Base-by-base conservation (phyloP, 1,140 invertebrate genomes). In the Tetramorium alpestre region DNA sequence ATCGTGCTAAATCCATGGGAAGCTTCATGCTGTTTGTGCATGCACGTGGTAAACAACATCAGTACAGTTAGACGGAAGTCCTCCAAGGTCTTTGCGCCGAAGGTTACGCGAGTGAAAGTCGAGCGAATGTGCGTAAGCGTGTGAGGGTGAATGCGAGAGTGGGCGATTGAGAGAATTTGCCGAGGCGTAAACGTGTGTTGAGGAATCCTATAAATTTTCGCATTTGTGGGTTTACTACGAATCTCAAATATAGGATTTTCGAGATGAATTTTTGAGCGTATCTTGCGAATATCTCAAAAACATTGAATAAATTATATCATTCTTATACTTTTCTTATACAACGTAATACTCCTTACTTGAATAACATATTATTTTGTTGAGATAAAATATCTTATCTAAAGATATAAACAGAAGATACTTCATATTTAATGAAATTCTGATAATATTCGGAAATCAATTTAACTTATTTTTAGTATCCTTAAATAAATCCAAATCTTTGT, bases 371-470 rank as follows among this genome's bases (percentile, higher is more conserved):
- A 13, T 80, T 70, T 28, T 69, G n/a, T 16, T 0, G 10, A 70
- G 22, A 44, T 41, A 44, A 70, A 81, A 13, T 60, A 84, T 73
- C 54, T 73, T 72, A 84, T 84, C n/a, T 73, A 13, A 25, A 80
- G 49, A 78, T 65, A 65, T 25, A 62, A 69, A 1, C 6, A 38
- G 5, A 78, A 51, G 18, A 1, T 65, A 78, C 1, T 47, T 22
- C 11, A 22, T 22, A 38, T 51, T n/a, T 69, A 25, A 67, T 22
- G 47, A 73, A 58, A 47, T 4, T 58, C 10, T 28, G 6, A 33
- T 33, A 62, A 4, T 65, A 65, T 65, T 38, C 18, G 7, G 18
- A 82, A 82, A 60, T 8, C 7, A 22, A 22, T n/a, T 33, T 51
- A 33, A 41, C 18, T 58, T 41, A 22, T 5, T 47, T 44, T 64